Evolutionary conservation across 2,888 invertebrate genomes (phyloP).

Genomic region (Hemicrepidius hirtus): DNA sequence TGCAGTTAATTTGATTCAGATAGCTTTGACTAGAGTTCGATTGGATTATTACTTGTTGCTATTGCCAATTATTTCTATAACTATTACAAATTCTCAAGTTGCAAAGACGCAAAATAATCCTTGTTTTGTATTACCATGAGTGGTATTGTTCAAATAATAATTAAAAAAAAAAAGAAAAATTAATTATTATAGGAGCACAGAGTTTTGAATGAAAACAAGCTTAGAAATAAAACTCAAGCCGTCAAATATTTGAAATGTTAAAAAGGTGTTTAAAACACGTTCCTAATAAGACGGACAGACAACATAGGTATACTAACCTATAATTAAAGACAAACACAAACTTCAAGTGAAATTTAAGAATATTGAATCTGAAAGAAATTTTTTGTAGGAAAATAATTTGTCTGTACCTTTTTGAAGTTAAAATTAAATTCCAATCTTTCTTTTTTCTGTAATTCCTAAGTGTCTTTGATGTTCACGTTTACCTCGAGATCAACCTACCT

Average conservation of each 20-base stretch:
- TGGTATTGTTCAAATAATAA: too few species aligned
- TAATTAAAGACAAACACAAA: constrained; percentile 17
- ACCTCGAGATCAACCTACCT: neutral
- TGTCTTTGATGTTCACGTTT: too few species aligned
- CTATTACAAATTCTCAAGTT: neutral
- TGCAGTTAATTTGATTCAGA: neutral
- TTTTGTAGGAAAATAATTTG: too few species aligned
- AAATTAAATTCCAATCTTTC: too few species aligned
- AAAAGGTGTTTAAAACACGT: constrained; percentile 21
- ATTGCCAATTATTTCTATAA: neutral
- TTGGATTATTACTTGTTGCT: constrained; percentile 1
- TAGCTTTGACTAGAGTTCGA: constrained; percentile 15
- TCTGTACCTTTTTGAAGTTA: neutral
- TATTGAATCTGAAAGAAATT: constrained; percentile 10
- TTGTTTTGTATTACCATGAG: too few species aligned
- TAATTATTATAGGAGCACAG: neutral
- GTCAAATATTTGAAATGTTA: constrained; percentile 17
- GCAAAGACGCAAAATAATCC: too few species aligned
- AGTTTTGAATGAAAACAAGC: neutral
- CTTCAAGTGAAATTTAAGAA: constrained; percentile 8
- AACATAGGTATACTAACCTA: neutral
- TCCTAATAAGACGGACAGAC: constrained; percentile 14
- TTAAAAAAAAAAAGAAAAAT: too few species aligned
- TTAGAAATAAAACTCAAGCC: neutral
- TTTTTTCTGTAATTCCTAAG: too few species aligned